phyloP scores from a whole-genome alignment of 2,113 vertebrate species.

The Hiodon alosoides region DNA sequence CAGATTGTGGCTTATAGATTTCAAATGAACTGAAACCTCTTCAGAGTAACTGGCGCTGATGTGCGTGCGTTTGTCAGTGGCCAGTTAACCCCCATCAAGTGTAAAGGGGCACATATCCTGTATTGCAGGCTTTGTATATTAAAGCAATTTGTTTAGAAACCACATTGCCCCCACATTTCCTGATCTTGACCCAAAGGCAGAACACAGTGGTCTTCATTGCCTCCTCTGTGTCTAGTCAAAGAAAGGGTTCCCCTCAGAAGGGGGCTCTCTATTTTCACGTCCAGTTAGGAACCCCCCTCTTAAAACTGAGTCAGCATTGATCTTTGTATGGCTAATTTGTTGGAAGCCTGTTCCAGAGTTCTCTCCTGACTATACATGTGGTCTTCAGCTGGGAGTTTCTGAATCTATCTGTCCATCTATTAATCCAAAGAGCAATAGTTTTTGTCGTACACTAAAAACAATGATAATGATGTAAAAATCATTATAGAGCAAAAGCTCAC shows the following conservation, averaged over 20 bases:
- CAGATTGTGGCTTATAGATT: slow-evolving; percentile 38
- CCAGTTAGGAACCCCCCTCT: no score
- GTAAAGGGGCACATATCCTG: no score
- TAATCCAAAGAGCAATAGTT: no score
- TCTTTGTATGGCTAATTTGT: slow-evolving; percentile 62
- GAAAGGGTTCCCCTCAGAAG: no score
- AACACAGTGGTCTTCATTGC: slow-evolving; percentile 3
- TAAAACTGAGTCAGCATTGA: slow-evolving; percentile 60
- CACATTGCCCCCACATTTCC: slow-evolving; percentile 33
- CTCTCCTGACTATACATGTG: no score
- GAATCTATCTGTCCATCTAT: no score
- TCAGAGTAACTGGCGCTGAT: slow-evolving; percentile 37
- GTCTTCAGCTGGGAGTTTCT: no score
- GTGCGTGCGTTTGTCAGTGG: slow-evolving; percentile 27
- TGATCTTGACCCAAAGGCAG: slow-evolving; percentile 15
- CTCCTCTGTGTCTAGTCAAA: neutral
- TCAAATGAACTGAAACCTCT: slow-evolving; percentile 40
- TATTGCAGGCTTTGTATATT: no score
- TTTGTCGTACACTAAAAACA: no score
- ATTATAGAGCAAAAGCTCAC: no score
- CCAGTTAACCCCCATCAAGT: neutral
- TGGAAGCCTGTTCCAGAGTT: slow-evolving; percentile 37
- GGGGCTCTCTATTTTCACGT: no score
- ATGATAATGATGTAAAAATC: no score
- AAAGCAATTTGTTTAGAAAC: slow-evolving; percentile 31